Base-by-base conservation (phyloP, 2,113 vertebrate genomes). In the Callospermophilus lateralis region DNA sequence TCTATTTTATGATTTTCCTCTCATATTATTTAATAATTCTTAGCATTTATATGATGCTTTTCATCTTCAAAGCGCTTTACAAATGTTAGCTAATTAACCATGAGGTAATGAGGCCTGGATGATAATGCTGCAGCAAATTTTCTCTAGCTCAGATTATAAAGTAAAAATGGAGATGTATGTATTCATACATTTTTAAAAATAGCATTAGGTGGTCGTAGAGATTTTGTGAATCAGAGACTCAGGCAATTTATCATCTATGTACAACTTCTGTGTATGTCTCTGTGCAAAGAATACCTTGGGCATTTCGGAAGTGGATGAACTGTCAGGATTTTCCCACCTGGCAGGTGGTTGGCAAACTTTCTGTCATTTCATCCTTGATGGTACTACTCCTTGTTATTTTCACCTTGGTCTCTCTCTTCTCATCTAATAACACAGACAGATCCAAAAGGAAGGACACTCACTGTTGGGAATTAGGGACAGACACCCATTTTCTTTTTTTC, bases 11-110 rank as follows among this genome's bases (percentile, higher is more conserved):
- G 22, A 97, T 94, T 95, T 97, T 84, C 84, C 68, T 93, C 77
- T 95, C 87, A 84, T 92, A 95, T 94, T 97, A 97, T 85, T 97
- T 97, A 97, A 97, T 90, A 98, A 97, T 98, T 96, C 92, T 97
- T 96, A 96, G 97, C 92, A 94, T 96, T 97, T 98, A 90, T 97
- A 93, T 34, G 88, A 95, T 93, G 85, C 93, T 93, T 97, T 97
- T 98, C 96, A 97, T 97, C 97, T 98, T 98, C 97, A 98, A 98
- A 98, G 97, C 42, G 78, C 85, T 95, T 97, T 97, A 97, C 89
- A 97, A 97, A 97, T 97, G 92, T 95, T 96, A 93, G 85, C 94
- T 97, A 97, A 98, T 98, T 98, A 94, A 93, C 92, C 51, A 45
- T 28, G 86, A 97, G 76, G 86, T 93, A 97, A 96, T 89, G 93